Evolutionary conservation across 2,888 invertebrate genomes (phyloP), one percentile per base, ranked within the genome.

Genomic region (Chrysodeixis includens): DNA sequence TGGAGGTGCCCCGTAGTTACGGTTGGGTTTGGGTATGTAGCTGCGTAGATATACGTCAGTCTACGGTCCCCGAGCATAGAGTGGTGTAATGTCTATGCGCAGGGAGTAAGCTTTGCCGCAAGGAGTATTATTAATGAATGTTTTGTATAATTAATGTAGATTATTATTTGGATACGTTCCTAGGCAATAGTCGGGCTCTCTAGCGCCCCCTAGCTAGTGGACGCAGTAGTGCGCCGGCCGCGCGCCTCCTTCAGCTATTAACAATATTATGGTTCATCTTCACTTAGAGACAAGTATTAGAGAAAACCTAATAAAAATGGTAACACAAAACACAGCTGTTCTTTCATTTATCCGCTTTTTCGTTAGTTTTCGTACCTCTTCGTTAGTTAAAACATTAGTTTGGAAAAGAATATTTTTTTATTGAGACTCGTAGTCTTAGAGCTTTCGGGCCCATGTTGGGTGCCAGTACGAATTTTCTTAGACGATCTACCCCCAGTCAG

Each of bases 271-370:
- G 92, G 90, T 92, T 93, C 93, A 93, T 93, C 92, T 93, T 92
- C 94, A 94, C 93, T 92, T 94, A 93, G 93, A 88, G 69, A 83
- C 84, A 86, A 91, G 87, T 91, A 87, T 92, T 92, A 93, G 92
- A 90, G 92, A 93, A 92, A 93, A 78, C 83, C 12, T 72, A 77
- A 86, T 83, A 84, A 84, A 83, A 91, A 93, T 91, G 93, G 92
- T 94, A 90, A 93, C 71, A 81, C 74, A 88, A 91, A 91, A 93
- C 92, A 93, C 92, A 92, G 93, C 91, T 86, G 94, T 88, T 93
- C 90, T 94, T 94, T 94, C 92, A 94, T 94, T 94, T 94, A 90
- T 90, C 91, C 81, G 94, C 94, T 94, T 94, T 80, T 85, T 84
- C 81, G 82, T 92, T 89, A 92, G 92, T 92, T 85, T 89, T 89